Evolutionary conservation across 2,797 vertebrate species (phyloP), one percentile per base, ranked within the genome.

Genomic region (Enteromius paludinosus): DNA sequence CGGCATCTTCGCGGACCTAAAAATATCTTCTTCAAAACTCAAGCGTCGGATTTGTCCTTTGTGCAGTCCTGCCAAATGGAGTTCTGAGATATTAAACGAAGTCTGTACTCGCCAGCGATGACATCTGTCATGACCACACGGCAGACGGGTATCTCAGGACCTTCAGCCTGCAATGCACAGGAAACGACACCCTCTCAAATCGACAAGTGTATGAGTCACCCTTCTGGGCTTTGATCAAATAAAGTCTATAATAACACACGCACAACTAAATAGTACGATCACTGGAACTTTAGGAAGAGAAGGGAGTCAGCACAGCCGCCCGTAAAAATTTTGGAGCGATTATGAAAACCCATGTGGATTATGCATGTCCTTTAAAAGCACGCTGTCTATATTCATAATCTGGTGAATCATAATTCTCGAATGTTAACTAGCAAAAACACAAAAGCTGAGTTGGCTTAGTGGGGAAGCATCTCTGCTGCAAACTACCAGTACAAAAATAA

Each of bases 11-110:
- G 1, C 5, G 1, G 35, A 70, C 11, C 52, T 56, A 71, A 71
- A 79, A 80, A 70, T 45, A 70, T 70, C 66, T 59, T 43, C 38
- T 25, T 15, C 35, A 61, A 79, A 79, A 71, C 81, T 77, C 49
- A 61, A 70, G 65, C 33, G 33, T 38, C 30, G 8, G 43, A 45
- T 74, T 74, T 73, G 18, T 65, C 62, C 74, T 77, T 62, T 35
- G 17, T 71, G 28, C 4, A 14, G 56, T 62, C 28, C 41, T 64
- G 74, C 45, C 28, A 69, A 61, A 45, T 30, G 38, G 52, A 80
- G 25, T 71, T 59, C 66, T 80, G 49, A n/a, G 66, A 61, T 79
- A 59, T 43, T 79, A 33, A 79, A 35, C 2, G 6, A 68, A 43
- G 66, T 20, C 61, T 61, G 23, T 43, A 38, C 17, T 64, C 43